Evolutionary conservation across 2,888 invertebrate species (phyloP).

Genomic region (Syrphus vitripennis): DNA sequence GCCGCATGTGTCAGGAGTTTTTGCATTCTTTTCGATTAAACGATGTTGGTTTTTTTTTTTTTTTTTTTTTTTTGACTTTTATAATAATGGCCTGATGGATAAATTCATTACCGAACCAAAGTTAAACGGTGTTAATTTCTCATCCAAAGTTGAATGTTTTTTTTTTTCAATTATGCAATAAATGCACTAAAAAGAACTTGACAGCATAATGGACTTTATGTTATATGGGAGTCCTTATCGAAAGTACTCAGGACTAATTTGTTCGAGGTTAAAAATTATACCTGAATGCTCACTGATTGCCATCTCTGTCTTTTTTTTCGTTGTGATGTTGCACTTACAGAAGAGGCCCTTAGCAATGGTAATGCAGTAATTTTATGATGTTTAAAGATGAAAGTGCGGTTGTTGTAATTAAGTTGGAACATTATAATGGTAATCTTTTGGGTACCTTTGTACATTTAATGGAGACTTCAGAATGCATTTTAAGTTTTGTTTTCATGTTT

Average conservation of each 20-base stretch:
- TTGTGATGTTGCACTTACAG: not conserved
- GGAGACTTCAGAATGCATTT: not conserved
- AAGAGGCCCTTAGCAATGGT: slow-evolving; percentile 30
- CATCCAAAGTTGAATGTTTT: slow-evolving; percentile 22
- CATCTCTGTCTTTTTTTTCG: not conserved
- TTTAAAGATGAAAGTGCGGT: slow-evolving; percentile 31
- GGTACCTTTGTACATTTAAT: slow-evolving; percentile 4
- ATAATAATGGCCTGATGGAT: not conserved
- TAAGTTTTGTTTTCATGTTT: not conserved
- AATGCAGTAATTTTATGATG: not conserved
- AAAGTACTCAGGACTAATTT: slow-evolving; percentile 52
- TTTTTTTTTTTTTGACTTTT: not conserved
- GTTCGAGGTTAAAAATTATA: not conserved
- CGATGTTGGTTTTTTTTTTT: not conserved
- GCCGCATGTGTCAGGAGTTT: slow-evolving; percentile 2
- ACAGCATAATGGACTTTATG: slow-evolving; percentile 41
- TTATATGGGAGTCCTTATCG: slow-evolving; percentile 57
- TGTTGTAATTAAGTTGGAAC: slow-evolving; percentile 40
- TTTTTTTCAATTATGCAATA: slow-evolving; percentile 18
- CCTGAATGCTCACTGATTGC: not conserved
- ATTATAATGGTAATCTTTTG: slow-evolving; percentile 31
- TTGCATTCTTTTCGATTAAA: slow-evolving; percentile 9
- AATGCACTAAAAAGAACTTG: not conserved
- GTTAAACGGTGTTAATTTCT: slow-evolving; percentile 57
- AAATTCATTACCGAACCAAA: slow-evolving; percentile 33